Base-by-base conservation (phyloP, 2,797 vertebrate species). In the Eutrigla gurnardus region DNA sequence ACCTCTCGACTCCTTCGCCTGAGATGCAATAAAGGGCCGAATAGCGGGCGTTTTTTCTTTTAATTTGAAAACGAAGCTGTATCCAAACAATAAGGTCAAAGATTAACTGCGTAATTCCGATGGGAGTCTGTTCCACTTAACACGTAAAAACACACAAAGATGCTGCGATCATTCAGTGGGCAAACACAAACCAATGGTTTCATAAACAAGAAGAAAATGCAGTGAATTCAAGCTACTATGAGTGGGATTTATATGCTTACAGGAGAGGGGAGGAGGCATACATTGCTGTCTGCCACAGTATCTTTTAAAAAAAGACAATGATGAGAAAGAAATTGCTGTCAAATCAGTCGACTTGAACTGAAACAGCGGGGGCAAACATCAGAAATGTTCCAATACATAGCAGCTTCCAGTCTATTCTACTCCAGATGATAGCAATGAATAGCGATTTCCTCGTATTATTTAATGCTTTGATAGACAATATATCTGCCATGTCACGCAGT, bases 51-150 rank as follows among this genome's bases (percentile, higher is more conserved):
- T 73, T 77, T 85, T 65, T 25, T 25, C 25, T 25, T 25, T 25
- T 25, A 25, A 69, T 68, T 80, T 39, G 47, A 65, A 85, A 87
- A 75, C 65, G 32, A 76, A 78, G 75, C 53, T 18, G 39, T 42
- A 62, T 49, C 64, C 64, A 81, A 81, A 83, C 78, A 86, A 73
- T 18, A 45, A 62, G 73, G 73, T 77, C 75, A 86, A 63, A 81
- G 84, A 80, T 89, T 87, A 88, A 83, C 62, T 71, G 72, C 2
- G 52, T 75, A 67, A 83, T 71, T 79, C 52, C 64, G 52, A 47
- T 50, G 52, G 59, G 73, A 79, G 70, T 40, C 47, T 47, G 49
- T 69, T 82, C 65, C 0, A 6, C 73, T 62, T 73, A 63, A 49
- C 49, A 67, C 54, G 59, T 67, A 55, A 49, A 66, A 54, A 40